These are phyloP conservation scores for Metopolophium dirhodum DNA, from an alignment of 1,140 invertebrate genomes.

Conservation along the genomic window DNA sequence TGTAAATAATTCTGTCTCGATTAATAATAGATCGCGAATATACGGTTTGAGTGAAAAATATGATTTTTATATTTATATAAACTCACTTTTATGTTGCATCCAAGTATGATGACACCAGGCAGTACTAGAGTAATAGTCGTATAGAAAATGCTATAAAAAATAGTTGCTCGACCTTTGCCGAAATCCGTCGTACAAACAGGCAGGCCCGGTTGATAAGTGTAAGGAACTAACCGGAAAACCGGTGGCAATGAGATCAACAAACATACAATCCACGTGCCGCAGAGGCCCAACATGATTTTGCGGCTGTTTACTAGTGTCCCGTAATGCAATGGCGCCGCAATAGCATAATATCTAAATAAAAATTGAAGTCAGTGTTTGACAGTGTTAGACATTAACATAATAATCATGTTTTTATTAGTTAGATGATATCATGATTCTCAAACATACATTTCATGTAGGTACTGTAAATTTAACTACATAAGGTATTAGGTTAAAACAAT, in stretches of 20 bases:
- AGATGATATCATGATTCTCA: too few relatives aligned
- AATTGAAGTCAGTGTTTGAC: not conserved
- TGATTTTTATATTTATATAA: not conserved
- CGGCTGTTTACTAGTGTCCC: conserved; percentile 73
- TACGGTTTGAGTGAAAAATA: too few relatives aligned
- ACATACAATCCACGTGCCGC: conserved; percentile 65
- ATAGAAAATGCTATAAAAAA: conserved; percentile 72
- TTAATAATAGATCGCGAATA: not conserved
- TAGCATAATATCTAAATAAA: conserved; percentile 67
- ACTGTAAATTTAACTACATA: not conserved
- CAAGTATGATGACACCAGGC: conserved; percentile 73
- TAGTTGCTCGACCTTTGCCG: conserved; percentile 66
- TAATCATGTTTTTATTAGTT: not conserved
- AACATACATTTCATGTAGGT: not conserved
- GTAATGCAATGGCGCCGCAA: conserved; percentile 79
- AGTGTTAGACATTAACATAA: not conserved
- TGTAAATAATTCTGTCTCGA: not conserved
- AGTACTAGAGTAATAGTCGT: conserved; percentile 71
- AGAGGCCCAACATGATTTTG: conserved; percentile 67
- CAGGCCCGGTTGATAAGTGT: conserved; percentile 67
- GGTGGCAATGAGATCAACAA: conserved; percentile 64
- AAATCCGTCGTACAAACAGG: conserved; percentile 74
- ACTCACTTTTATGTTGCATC: conserved; percentile 73
- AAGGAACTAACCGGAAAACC: conserved; percentile 64
- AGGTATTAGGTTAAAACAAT: not conserved